Conservation (phyloP, 1,140 invertebrate genomes). For the Agrypnia vestita region DNA sequence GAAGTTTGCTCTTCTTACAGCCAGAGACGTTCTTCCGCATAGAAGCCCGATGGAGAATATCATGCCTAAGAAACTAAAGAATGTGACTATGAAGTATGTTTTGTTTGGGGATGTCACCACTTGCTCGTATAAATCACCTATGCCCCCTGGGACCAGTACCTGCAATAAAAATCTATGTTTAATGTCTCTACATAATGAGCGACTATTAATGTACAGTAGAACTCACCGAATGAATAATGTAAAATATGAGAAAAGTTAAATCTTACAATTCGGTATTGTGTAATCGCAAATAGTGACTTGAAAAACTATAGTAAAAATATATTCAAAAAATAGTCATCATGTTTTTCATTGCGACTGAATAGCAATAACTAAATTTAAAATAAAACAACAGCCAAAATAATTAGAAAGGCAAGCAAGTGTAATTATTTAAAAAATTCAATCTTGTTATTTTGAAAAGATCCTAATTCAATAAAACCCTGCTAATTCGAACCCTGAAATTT, state of each 20-base stretch:
- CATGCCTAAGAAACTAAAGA: conserved; percentile 80
- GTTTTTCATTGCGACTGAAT: too few species aligned
- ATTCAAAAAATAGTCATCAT: too few species aligned
- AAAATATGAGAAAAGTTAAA: not conserved
- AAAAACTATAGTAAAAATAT: too few species aligned
- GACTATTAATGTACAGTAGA: conserved; percentile 24
- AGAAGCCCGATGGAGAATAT: conserved; percentile 88
- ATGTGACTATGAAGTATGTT: conserved; percentile 84
- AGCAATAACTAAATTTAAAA: too few species aligned
- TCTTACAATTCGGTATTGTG: too few species aligned
- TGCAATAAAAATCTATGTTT: conserved; percentile 63
- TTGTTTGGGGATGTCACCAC: conserved; percentile 82
- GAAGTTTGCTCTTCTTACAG: conserved; percentile 75
- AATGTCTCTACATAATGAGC: not conserved
- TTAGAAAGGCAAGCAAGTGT: too few species aligned
- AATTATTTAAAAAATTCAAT: too few species aligned
- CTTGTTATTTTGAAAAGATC: too few species aligned
- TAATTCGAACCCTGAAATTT: too few species aligned
- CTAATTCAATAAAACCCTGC: too few species aligned
- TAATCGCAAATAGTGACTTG: not conserved
- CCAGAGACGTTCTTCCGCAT: conserved; percentile 81
- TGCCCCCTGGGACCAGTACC: conserved; percentile 76
- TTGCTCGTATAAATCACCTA: conserved; percentile 81
- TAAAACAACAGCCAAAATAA: too few species aligned
- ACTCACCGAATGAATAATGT: not conserved